These are phyloP conservation scores for Procambarus clarkii DNA, from an alignment of 1,140 invertebrate species.

Conservation along the genomic window DNA sequence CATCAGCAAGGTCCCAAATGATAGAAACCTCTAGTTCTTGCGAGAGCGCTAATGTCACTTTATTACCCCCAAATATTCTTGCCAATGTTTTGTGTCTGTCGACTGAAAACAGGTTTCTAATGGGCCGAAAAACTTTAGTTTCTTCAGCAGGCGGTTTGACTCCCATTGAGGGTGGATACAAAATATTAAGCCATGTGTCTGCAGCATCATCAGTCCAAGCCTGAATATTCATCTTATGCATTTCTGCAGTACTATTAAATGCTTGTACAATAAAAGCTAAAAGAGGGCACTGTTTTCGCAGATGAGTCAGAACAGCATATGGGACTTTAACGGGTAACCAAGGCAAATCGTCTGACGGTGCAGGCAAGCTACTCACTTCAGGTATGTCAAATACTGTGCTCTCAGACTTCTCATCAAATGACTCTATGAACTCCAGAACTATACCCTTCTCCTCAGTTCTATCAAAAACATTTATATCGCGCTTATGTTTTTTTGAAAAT, in stretches of 20 bases:
- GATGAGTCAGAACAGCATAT: constrained; percentile 25
- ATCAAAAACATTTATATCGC: constrained; percentile 55
- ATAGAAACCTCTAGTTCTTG: constrained; percentile 6
- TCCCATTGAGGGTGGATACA: constrained; percentile 45
- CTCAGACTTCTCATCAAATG: constrained; percentile 11
- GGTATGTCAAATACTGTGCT: neutral
- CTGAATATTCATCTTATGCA: too few species aligned
- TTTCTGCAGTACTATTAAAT: constrained; percentile 38
- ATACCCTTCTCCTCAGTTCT: constrained; percentile 26
- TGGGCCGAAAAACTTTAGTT: constrained; percentile 14
- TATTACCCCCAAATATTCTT: constrained; percentile 24
- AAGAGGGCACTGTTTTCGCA: constrained; percentile 44
- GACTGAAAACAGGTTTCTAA: constrained; percentile 18
- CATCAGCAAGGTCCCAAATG: constrained; percentile 51
- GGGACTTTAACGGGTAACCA: constrained; percentile 19
- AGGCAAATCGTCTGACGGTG: neutral
- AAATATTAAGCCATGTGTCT: constrained; percentile 39
- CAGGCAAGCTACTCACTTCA: neutral
- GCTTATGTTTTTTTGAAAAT: constrained; percentile 1
- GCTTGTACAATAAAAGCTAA: constrained; percentile 55
- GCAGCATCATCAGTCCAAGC: neutral
- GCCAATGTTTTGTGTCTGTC: constrained; percentile 14
- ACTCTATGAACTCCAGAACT: constrained; percentile 42
- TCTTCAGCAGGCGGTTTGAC: constrained; percentile 42
- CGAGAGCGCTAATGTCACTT: constrained; percentile 40